A percentile compares a stretch with the other conserved stretches of the same genome.
Conservation (phyloP, 2,113 vertebrate species). For the Hepsetus odoe region DNA sequence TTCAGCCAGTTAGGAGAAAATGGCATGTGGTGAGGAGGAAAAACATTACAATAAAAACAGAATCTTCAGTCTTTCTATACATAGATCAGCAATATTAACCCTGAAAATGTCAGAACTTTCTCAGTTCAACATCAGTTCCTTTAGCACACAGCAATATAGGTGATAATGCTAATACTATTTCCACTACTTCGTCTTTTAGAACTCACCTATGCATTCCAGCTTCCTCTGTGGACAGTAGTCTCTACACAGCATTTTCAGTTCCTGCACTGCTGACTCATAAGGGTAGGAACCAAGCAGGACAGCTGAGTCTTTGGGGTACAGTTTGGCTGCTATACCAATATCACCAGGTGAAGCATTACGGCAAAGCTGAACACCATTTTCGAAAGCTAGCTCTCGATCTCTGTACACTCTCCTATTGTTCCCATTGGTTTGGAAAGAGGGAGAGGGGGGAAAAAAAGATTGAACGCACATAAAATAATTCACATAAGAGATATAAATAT, state of each 20-base stretch:
- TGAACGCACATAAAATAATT: too few species aligned
- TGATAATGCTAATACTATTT: too few species aligned
- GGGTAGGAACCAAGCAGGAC: conserved; percentile 69
- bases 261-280: conserved; percentile 81
- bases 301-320: conserved; percentile 72
- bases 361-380: conserved; percentile 80
- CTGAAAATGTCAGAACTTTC: too few species aligned
- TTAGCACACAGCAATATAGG: too few species aligned
- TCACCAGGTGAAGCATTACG: conserved; percentile 69
- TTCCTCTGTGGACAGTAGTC: conserved; percentile 90
- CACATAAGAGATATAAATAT: too few species aligned
- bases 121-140: background rate
- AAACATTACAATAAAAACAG: background rate
- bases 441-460: background rate
- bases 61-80: background rate
- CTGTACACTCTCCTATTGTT: conserved; percentile 77
- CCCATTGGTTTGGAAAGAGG: background rate
- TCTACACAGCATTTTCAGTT: conserved; percentile 80
- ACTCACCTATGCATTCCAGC: conserved; percentile 88
- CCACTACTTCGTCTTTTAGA: background rate
- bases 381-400: conserved; percentile 77
- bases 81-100: too few species aligned
- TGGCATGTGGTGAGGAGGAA: background rate
- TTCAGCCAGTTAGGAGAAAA: background rate
- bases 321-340: conserved; percentile 80